Base-by-base conservation (phyloP, 1,140 invertebrate species). In the Aphidius gifuensis region DNA sequence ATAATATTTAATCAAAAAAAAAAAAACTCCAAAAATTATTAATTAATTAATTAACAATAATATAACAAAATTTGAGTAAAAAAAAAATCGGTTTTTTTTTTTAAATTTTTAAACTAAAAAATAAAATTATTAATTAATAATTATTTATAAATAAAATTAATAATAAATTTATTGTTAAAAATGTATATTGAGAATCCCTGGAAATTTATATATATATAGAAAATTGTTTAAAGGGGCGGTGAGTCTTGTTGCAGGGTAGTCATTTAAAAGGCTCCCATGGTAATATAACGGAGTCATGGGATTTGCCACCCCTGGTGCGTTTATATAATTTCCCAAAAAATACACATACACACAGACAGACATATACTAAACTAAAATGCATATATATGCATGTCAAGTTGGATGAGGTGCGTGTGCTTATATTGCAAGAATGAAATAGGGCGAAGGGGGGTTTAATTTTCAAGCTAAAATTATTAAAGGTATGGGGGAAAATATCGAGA, bases 191-290 rank as follows among this genome's bases (percentile, higher is more conserved):
- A 66, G 61, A 60, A 45, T 49, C 64, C 53, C 61, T 66, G 61
- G 23, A n/a, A 16, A 47, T 6, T 40, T 55, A 44, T n/a, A 43
- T 39, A 43, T 42, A 55, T 40, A 49, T 46, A 21, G 48, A 46
- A 57, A 23, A 7, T 67, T 68, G 68, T 72, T 73, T 73, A 69
- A 72, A 73, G 61, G 70, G 71, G 70, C 69, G 69, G 72, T 65
- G 71, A 73, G 62, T 66, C 69, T 64, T 53, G 63, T 45, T 16
- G 9, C 23, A 23, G 32, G 49, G 46, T 63, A 66, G 67, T 65
- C 64, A 63, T 72, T 73, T 73, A 73, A 72, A 73, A 69, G 65
- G 68, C 70, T 69, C 65, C 62, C 62, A 64, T 64, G 62, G 59
- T 44, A 54, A 46, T 51, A 32, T 39, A 39, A 11, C 6, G 9